Evolutionary conservation across 92 coral and sea anemone species (phyloP), one percentile per base, ranked within the genome.

Genomic region (Epizoanthus ramosus): DNA sequence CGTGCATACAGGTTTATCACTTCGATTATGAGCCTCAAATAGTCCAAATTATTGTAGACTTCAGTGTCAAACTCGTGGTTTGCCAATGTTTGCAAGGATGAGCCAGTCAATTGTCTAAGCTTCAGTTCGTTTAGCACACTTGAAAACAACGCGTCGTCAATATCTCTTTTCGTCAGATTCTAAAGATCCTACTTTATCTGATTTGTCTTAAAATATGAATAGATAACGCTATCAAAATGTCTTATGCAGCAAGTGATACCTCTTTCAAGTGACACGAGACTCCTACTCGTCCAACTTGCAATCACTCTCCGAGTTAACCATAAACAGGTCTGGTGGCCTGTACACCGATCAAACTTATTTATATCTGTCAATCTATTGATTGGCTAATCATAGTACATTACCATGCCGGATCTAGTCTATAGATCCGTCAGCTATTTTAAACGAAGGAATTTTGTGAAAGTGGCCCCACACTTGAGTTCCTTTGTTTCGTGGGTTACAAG

Each of bases 401-500:
- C 71, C 82, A 61, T 23, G 82, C 70, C 71, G 71, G 23, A 59
- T 77, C 66, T 59, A 60, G 17, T 4, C 82, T 21, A 41, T 47
- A 18, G 21, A 60, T 35, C n/a, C n/a, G n/a, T n/a, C 41, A 19
- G 82, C 68, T 77, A 77, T 61, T 60, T 60, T 77, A 77, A 77
- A 63, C 68, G 57, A 61, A 60, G 82, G 82, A 77, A 77, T 77
- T 77, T 76, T 43, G 19, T n/a, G 23, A 77, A 61, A 60, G 52
- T 21, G 71, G 45, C 35, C 22, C 82, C 43, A 77, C 70, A 37
- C 24, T 77, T 58, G 82, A 37, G 82, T 23, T 13, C 82, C 31
- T 77, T 77, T 60, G 70, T 77, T 63, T 60, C 61, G 23, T 19
- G 4, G 37, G 82, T 61, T 60, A 22, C 21, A 77, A 21, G 54